These are phyloP conservation scores for Propsilocerus akamusi DNA, from an alignment of 1,140 invertebrate species.

Conservation along the genomic window DNA sequence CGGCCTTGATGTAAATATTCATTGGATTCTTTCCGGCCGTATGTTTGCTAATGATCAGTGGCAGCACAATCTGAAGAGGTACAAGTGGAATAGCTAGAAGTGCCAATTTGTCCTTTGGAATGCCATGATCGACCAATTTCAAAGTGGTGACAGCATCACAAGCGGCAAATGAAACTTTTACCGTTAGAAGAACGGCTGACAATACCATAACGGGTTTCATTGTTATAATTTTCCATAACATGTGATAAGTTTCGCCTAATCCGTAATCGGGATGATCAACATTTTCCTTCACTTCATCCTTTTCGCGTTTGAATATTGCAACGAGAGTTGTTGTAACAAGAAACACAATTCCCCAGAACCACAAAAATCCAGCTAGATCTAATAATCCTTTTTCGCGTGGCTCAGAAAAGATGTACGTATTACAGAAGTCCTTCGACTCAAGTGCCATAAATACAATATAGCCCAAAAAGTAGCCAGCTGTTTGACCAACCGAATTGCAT, in stretches of 20 bases:
- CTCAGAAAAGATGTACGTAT: slow-evolving; percentile 64
- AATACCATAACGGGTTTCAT: slow-evolving; percentile 63
- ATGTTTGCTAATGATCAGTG: slow-evolving; percentile 72
- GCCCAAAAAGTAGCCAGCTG: slow-evolving; percentile 91
- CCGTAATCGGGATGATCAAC: slow-evolving; percentile 32
- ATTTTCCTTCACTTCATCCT: slow-evolving; percentile 26
- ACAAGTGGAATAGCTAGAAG: slow-evolving; percentile 80
- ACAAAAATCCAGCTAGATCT: slow-evolving; percentile 75
- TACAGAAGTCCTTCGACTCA: slow-evolving; percentile 94
- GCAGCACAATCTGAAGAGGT: slow-evolving; percentile 87
- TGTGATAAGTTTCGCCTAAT: slow-evolving; percentile 66
- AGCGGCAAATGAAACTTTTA: slow-evolving; percentile 92
- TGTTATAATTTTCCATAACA: slow-evolving; percentile 67
- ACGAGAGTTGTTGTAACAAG: slow-evolving; percentile 79
- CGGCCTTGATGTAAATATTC: slow-evolving; percentile 73
- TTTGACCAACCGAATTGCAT: slow-evolving; percentile 97
- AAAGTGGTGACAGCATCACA: slow-evolving; percentile 86
- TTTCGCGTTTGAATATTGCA: slow-evolving; percentile 76
- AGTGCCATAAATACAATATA: slow-evolving; percentile 94
- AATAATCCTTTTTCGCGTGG: slow-evolving; percentile 59
- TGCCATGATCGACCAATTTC: slow-evolving; percentile 87
- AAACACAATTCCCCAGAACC: slow-evolving; percentile 91
- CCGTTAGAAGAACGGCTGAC: slow-evolving; percentile 68
- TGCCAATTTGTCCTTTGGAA: slow-evolving; percentile 89
- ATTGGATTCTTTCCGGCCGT: slow-evolving; percentile 77